Conservation (phyloP, 2,888 invertebrate species). For the Stictocephala bisonia region DNA sequence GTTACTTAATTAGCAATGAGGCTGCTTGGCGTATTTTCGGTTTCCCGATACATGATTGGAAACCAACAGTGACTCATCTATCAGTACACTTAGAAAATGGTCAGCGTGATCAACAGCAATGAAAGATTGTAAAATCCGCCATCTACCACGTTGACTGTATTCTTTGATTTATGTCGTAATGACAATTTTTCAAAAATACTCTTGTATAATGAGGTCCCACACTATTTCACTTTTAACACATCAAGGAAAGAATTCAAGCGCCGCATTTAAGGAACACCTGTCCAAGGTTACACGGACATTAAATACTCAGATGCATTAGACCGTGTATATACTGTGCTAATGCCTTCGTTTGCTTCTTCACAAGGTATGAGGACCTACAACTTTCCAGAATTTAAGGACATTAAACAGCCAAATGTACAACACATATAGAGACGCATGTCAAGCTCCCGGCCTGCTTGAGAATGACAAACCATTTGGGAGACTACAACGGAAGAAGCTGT, state of each 20-base stretch:
- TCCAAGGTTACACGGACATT: no score
- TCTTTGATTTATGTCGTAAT: no score
- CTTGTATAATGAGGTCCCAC: background rate
- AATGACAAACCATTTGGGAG: background rate
- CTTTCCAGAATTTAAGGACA: conserved; percentile 60
- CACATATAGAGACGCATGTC: conserved; percentile 53
- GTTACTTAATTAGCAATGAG: conserved; percentile 59
- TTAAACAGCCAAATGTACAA: conserved; percentile 57
- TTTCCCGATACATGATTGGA: conserved; percentile 7
- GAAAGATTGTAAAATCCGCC: background rate
- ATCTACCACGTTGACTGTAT: no score
- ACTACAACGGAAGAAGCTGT: background rate
- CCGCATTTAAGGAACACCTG: conserved; percentile 43
- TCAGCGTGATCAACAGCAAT: no score
- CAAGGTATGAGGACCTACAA: no score
- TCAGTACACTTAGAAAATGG: no score
- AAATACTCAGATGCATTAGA: conserved; percentile 50
- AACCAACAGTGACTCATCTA: no score
- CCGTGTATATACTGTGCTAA: conserved; percentile 58
- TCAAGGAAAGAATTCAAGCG: no score
- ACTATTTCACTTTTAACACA: no score
- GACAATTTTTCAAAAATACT: conserved; percentile 34
- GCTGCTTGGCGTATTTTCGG: no score
- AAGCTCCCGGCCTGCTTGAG: no score
- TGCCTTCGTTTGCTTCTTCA: conserved; percentile 54